Conservation (phyloP, 2,888 invertebrate genomes). For the Ophion costatus region DNA sequence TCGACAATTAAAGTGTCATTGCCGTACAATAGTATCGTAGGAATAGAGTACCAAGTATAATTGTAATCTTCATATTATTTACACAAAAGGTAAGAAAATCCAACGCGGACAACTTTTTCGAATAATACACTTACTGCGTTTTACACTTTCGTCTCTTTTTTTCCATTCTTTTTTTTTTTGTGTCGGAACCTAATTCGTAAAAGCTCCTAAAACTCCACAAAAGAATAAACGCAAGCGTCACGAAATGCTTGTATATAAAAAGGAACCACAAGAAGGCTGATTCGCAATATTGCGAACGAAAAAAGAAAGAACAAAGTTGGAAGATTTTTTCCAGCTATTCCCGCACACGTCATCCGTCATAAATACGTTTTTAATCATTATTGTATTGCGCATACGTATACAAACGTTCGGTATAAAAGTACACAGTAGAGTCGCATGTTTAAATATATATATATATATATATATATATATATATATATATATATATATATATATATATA, state of each 20-base stretch:
- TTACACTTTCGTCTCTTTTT: background rate
- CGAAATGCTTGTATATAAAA: constrained; percentile 20
- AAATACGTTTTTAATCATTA: constrained; percentile 63
- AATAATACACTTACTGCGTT: background rate
- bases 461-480: constrained; percentile 69
- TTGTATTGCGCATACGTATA: constrained; percentile 62
- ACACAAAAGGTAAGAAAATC: constrained; percentile 46
- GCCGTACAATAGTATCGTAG: constrained; percentile 44
- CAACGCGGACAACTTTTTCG: constrained; percentile 9
- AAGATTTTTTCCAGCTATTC: constrained; percentile 54
- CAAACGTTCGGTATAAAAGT: constrained; percentile 72
- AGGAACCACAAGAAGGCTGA: background rate
- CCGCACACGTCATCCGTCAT: constrained; percentile 55
- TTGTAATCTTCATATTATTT: constrained; percentile 47
- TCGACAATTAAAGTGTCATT: constrained; percentile 27
- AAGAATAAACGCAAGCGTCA: constrained; percentile 4
- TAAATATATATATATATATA: constrained; percentile 68
- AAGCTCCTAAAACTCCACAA: background rate
- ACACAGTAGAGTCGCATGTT: constrained; percentile 63
- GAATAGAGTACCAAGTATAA: constrained; percentile 37
- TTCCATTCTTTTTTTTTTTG: background rate
- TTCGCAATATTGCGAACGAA: constrained; percentile 67
- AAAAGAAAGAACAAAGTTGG: constrained; percentile 55
- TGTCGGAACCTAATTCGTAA: background rate
- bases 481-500: constrained; percentile 69